Conservation (phyloP, 2,113 vertebrate species). For the Prunella himalayana region DNA sequence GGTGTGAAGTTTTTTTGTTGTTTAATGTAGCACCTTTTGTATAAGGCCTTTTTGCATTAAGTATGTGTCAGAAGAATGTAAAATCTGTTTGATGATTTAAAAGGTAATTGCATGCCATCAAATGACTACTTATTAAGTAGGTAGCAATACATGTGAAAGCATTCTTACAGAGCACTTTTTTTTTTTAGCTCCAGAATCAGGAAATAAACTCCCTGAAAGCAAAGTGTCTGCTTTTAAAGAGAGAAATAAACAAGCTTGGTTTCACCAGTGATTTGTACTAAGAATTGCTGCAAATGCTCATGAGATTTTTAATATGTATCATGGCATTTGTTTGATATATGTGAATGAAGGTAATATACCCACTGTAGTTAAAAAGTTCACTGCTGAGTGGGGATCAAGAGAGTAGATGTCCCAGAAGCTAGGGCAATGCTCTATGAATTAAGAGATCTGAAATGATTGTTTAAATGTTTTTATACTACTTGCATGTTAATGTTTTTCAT, state of each 20-base stretch:
- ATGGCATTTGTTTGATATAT: neutral
- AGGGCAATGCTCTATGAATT: neutral
- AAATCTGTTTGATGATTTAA: neutral
- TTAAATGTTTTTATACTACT: neutral
- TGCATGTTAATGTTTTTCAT: neutral
- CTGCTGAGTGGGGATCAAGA: neutral
- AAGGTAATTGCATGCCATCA: neutral
- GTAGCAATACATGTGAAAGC: neutral
- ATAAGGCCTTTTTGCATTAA: neutral
- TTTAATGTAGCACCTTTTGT: neutral
- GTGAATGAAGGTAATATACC: neutral
- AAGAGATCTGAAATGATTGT: neutral
- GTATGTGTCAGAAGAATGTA: neutral
- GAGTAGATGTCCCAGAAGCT: neutral
- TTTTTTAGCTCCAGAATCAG: neutral
- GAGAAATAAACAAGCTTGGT: neutral
- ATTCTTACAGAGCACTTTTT: neutral
- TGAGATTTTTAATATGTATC: neutral
- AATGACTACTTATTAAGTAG: neutral
- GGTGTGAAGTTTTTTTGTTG: neutral
- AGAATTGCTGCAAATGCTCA: neutral
- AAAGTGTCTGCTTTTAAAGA: neutral
- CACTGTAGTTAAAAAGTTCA: neutral
- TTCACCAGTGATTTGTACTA: neutral
- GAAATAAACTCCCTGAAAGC: neutral